Evolutionary conservation across 2,888 invertebrate species (phyloP).

Genomic region (Cheilosia scutellata): DNA sequence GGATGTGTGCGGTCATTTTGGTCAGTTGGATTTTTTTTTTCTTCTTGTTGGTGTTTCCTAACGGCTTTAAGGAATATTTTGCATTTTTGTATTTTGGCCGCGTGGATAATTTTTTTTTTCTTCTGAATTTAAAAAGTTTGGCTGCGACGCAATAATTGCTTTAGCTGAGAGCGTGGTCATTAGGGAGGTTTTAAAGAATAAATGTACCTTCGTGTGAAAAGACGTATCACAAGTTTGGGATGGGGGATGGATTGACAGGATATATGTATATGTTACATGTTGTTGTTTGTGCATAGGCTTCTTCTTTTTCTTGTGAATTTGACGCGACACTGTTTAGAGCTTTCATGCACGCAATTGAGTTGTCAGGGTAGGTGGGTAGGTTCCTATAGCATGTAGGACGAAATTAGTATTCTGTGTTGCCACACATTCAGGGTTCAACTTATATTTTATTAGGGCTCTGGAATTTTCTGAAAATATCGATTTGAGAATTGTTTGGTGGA

Average conservation of each 20-base stretch:
- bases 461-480: not conserved
- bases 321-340: not conserved
- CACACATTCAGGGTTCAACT: not conserved
- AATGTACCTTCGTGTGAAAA: not conserved
- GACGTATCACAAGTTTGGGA: not conserved
- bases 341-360: not conserved
- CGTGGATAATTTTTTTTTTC: not conserved
- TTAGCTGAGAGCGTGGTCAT: not conserved
- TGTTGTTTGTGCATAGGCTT: not conserved
- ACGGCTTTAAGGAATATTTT: constrained; percentile 17
- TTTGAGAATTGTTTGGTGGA: not conserved
- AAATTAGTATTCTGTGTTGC: not conserved
- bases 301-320: not conserved
- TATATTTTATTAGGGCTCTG: not conserved
- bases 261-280: not conserved
- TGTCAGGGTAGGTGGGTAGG: not conserved
- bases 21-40: not conserved
- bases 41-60: not conserved
- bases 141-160: not conserved
- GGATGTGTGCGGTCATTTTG: constrained; percentile 29
- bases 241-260: not conserved
- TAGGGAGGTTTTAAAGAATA: not conserved
- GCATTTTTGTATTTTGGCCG: not conserved
- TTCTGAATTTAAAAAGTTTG: not conserved
- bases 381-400: not conserved